Evolutionary conservation across 2,888 invertebrate species (phyloP).

Genomic region (Lamellibrachia columna): DNA sequence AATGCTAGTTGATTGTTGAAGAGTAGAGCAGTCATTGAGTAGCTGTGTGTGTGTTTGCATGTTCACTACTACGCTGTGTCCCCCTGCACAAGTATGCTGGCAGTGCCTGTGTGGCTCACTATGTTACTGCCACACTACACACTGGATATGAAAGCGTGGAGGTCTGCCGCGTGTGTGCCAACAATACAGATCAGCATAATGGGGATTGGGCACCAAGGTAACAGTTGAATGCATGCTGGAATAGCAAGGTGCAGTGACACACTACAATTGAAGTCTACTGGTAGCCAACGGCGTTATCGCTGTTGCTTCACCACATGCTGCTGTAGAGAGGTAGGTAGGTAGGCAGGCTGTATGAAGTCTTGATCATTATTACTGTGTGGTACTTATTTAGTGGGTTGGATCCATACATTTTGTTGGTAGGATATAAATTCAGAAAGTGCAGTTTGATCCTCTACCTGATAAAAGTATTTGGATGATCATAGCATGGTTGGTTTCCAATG

Average conservation of each 20-base stretch:
- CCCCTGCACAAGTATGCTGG: neutral
- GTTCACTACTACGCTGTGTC: neutral
- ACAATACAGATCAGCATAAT: slow-evolving; percentile 6
- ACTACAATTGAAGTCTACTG: neutral
- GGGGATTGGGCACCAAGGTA: slow-evolving; percentile 16
- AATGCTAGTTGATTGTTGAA: neutral
- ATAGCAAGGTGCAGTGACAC: neutral
- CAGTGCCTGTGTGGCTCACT: neutral
- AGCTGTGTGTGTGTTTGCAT: neutral
- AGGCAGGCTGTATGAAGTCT: neutral
- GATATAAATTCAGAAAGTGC: neutral
- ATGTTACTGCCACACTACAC: neutral
- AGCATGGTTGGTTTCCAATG: neutral
- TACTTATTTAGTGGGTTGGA: neutral
- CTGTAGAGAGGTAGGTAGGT: neutral
- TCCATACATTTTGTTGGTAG: neutral
- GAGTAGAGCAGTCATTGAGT: neutral
- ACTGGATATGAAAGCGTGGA: neutral
- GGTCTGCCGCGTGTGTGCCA: neutral
- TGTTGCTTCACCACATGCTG: neutral
- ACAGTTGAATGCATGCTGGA: neutral
- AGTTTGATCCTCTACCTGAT: neutral
- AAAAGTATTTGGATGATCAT: neutral
- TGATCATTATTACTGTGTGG: neutral
- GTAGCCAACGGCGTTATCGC: neutral